These are phyloP conservation scores for Drosophila kohkoa DNA, from an alignment of 1,140 invertebrate species.

Conservation along the genomic window DNA sequence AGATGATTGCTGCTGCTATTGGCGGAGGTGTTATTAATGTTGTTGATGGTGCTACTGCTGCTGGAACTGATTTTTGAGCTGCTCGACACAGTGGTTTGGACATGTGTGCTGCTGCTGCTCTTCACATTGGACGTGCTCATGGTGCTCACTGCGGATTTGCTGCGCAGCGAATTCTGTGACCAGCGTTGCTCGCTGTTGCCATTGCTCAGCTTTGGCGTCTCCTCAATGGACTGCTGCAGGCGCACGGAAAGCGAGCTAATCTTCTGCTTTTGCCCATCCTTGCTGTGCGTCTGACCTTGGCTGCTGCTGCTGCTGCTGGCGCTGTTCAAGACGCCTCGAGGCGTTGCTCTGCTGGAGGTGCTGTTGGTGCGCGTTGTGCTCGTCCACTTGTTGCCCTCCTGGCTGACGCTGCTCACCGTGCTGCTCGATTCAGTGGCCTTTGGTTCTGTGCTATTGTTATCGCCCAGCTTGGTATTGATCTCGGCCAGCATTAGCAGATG, in stretches of 20 bases:
- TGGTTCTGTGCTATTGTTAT: constrained; percentile 83
- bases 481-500: constrained; percentile 90
- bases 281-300: constrained; percentile 38
- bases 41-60: constrained; percentile 9
- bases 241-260: constrained; percentile 68
- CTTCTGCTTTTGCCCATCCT: constrained; percentile 59
- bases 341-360: constrained; percentile 41
- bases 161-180: constrained; percentile 44
- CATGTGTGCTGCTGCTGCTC: constrained; percentile 41
- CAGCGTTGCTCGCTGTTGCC: constrained; percentile 39
- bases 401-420: constrained; percentile 35
- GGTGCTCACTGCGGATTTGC: constrained; percentile 57
- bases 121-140: constrained; percentile 58
- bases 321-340: constrained; percentile 33
- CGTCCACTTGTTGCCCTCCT: constrained; percentile 53
- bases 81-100: constrained; percentile 37
- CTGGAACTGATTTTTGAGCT: constrained; percentile 68
- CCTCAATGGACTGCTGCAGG: constrained; percentile 81
- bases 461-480: constrained; percentile 87
- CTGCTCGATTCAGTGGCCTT: neutral
- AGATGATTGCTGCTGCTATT: constrained; percentile 11
- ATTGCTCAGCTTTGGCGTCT: constrained; percentile 77
- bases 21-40: neutral
- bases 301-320: constrained; percentile 31
- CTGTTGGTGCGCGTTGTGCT: constrained; percentile 46